A percentile compares a stretch with the other conserved stretches of the same genome.
Evolutionary conservation across 2,113 vertebrate genomes (phyloP).

Genomic region (Steatornis caripensis): DNA sequence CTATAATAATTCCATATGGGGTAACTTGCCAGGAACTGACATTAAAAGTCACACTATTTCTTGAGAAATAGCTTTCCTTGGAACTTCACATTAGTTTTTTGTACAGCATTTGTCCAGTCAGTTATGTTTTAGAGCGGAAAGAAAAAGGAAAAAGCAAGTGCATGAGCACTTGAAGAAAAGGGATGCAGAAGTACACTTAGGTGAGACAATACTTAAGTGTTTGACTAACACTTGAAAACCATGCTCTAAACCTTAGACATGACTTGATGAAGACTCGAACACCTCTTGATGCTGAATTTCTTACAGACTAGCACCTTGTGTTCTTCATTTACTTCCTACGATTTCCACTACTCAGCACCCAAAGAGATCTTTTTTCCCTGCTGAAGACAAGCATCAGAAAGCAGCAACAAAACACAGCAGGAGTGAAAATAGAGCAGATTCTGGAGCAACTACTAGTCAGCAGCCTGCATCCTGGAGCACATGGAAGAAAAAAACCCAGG

Average conservation of each 20-base stretch:
- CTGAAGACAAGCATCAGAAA: background rate
- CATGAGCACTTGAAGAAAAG: accelerated
- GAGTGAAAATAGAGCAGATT: background rate
- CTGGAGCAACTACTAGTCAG: background rate
- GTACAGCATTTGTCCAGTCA: background rate
- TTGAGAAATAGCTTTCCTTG: background rate
- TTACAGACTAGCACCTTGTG: background rate
- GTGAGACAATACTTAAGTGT: background rate
- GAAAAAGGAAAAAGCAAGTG: background rate
- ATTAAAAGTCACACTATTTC: background rate
- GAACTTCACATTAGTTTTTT: background rate
- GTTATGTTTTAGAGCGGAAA: background rate
- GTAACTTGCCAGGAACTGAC: background rate
- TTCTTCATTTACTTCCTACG: background rate
- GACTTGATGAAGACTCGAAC: background rate
- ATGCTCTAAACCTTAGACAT: accelerated
- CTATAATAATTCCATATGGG: background rate
- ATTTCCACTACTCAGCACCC: background rate
- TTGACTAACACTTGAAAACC: background rate
- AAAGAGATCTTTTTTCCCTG: background rate
- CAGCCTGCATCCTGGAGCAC: background rate
- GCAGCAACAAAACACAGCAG: background rate
- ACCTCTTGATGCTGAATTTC: background rate
- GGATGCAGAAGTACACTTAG: background rate
- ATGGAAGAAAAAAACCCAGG: background rate